Evolutionary conservation across 2,113 vertebrate genomes (phyloP).

Genomic region (Cyanistes caeruleus): DNA sequence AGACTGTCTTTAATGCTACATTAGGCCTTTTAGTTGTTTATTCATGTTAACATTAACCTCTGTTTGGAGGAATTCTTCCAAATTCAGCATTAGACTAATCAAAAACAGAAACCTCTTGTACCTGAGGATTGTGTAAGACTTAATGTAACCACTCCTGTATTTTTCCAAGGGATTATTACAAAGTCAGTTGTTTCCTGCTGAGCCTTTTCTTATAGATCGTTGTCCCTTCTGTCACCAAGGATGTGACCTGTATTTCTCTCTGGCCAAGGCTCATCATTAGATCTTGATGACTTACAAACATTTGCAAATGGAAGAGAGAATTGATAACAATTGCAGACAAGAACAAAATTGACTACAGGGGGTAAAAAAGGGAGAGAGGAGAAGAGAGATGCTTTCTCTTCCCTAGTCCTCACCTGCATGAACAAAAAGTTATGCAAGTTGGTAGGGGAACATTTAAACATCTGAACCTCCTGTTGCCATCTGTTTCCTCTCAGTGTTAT

Average conservation of each 20-base stretch:
- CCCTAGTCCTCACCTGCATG: background rate
- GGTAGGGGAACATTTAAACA: background rate
- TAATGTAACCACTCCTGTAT: background rate
- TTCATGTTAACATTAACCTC: background rate
- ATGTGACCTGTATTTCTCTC: background rate
- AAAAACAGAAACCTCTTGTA: background rate
- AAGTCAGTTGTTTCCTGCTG: background rate
- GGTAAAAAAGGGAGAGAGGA: fast-evolving
- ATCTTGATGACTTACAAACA: background rate
- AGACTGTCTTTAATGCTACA: background rate
- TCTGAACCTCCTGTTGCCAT: background rate
- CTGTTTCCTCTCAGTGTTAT: background rate
- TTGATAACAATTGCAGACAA: background rate
- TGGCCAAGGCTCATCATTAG: background rate
- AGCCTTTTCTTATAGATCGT: background rate
- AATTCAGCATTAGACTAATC: background rate
- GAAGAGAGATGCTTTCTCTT: background rate
- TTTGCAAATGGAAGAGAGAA: background rate
- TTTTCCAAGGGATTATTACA: background rate
- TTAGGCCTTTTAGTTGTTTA: background rate
- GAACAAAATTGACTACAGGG: background rate
- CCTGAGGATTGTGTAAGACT: background rate
- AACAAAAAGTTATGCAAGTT: background rate
- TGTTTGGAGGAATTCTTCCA: background rate
- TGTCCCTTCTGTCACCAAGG: background rate